phyloP scores from a whole-genome alignment of 2,113 vertebrate species.

The Chaetorhynchus papuensis region DNA sequence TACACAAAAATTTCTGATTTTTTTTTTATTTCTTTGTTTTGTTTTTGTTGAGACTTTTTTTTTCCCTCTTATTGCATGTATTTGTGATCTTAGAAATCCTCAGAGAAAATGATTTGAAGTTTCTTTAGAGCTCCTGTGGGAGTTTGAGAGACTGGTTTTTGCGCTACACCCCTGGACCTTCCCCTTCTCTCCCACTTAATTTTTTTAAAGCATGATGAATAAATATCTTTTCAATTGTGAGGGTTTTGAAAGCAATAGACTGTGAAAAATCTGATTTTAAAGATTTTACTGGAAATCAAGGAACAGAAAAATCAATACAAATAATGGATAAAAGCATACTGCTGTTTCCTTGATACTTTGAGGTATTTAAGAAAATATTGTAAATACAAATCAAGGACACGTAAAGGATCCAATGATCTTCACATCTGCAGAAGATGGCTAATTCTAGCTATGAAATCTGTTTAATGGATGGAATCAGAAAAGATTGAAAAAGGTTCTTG shows the following conservation, averaged over 20 bases:
- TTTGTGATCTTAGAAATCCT: background rate
- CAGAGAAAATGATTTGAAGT: background rate
- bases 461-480: background rate
- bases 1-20: background rate
- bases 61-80: background rate
- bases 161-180: background rate
- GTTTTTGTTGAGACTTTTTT: background rate
- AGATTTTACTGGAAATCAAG: background rate
- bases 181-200: background rate
- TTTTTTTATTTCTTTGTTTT: background rate
- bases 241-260: background rate
- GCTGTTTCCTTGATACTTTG: background rate
- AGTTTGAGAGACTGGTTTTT: background rate
- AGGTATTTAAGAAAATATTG: background rate
- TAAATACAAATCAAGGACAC: background rate
- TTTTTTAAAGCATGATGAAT: background rate
- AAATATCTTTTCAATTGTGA: background rate
- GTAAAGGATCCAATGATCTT: background rate
- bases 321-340: background rate
- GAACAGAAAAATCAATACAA: background rate
- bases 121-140: background rate
- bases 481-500: background rate
- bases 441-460: background rate
- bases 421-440: background rate
- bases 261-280: background rate